phyloP scores from a whole-genome alignment of 2,797 vertebrate genomes.

The Leontocebus nigricollis region DNA sequence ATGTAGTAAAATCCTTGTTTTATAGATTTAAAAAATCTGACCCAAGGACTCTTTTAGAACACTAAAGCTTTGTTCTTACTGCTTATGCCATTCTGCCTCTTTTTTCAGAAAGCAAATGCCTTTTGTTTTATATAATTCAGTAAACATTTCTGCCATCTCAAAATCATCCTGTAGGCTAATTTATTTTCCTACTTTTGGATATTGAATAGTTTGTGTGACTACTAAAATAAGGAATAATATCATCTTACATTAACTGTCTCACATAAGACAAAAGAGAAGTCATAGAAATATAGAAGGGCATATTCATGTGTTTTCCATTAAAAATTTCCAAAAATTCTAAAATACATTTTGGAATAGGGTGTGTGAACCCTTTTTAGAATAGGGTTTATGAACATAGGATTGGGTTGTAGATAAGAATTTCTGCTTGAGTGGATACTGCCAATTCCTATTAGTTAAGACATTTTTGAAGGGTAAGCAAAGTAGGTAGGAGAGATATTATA shows the following conservation, averaged over 20 bases:
- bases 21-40: slow-evolving; percentile 35
- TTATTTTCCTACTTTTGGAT: slow-evolving; percentile 10
- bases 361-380: slow-evolving; percentile 11
- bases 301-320: background rate
- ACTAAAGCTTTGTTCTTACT: slow-evolving; percentile 1
- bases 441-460: background rate
- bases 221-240: background rate
- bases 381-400: background rate
- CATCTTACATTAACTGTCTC: background rate
- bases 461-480: background rate
- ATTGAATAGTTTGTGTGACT: background rate
- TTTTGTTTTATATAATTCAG: slow-evolving; percentile 27
- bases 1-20: slow-evolving; percentile 7
- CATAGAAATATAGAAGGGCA: background rate
- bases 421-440: background rate
- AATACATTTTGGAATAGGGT: background rate
- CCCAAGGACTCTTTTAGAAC: background rate
- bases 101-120: background rate
- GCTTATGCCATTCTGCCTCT: background rate
- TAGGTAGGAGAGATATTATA: background rate
- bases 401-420: background rate
- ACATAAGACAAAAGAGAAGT: background rate
- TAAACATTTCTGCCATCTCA: slow-evolving; percentile 22
- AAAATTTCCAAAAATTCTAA: background rate
- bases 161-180: background rate